A percentile compares a stretch with the other conserved stretches of the same genome.
phyloP scores from a whole-genome alignment of 30 jellyfish, hydroid and myxozoan species.

The Haliclystus octoradiatus region DNA sequence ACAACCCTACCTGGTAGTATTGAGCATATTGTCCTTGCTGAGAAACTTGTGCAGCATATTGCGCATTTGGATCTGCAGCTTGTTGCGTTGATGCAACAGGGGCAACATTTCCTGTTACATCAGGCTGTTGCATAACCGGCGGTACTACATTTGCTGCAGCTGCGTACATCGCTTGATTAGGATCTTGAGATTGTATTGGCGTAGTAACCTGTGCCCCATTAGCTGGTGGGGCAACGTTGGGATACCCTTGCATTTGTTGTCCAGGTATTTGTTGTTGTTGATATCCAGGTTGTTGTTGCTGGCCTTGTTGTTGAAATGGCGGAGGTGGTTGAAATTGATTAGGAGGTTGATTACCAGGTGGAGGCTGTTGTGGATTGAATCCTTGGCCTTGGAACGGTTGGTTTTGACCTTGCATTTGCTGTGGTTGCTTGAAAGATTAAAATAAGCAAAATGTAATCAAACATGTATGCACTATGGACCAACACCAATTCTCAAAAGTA shows the following conservation, averaged over 20 bases:
- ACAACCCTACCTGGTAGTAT: constrained; percentile 44
- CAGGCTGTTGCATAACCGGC: neutral
- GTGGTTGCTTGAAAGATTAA: no score
- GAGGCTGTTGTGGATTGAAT: neutral
- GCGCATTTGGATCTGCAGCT: neutral
- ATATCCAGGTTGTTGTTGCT: neutral
- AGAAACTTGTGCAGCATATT: neutral
- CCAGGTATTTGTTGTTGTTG: neutral
- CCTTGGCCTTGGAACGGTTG: no score
- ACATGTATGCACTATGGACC: no score
- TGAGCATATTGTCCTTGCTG: constrained; percentile 36
- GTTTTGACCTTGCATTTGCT: no score
- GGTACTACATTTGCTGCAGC: neutral
- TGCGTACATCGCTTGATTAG: neutral
- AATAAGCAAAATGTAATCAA: no score
- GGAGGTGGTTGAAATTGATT: neutral
- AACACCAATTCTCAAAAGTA: no score
- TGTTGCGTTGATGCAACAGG: neutral
- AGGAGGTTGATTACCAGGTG: neutral
- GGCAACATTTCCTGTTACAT: neutral
- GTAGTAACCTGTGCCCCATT: neutral
- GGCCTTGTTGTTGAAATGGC: neutral
- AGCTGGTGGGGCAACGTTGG: neutral
- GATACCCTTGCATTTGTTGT: neutral
- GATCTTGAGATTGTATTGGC: neutral